Evolutionary conservation across 2,797 vertebrate species (phyloP).

Genomic region (Enteromius unitaeniatus): DNA sequence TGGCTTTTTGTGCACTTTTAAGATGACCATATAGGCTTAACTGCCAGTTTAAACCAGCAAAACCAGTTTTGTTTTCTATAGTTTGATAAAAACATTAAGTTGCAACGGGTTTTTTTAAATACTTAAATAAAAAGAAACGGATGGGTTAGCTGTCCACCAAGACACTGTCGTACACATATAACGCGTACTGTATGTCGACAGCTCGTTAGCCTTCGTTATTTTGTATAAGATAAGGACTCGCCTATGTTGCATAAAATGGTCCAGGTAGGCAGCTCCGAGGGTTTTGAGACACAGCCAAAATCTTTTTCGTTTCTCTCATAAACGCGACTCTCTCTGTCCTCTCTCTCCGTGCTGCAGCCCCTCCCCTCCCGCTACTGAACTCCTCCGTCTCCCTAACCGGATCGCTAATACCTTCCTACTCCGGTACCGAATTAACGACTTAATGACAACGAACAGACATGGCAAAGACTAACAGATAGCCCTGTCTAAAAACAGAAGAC

Average conservation of each 20-base stretch:
- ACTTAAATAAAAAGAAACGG: not conserved
- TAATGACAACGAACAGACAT: slow-evolving; percentile 20
- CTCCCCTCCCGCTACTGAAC: slow-evolving; percentile 68
- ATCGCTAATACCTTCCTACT: slow-evolving; percentile 27
- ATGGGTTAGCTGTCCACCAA: not conserved
- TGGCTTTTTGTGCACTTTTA: not conserved
- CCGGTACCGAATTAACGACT: slow-evolving; percentile 29
- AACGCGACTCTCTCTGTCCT: slow-evolving; percentile 66
- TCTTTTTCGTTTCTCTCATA: slow-evolving; percentile 51
- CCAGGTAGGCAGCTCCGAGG: not conserved
- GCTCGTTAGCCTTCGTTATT: not conserved
- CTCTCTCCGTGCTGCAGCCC: slow-evolving; percentile 79
- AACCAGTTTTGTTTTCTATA: not conserved
- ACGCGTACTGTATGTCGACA: not conserved
- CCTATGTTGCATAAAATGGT: not conserved
- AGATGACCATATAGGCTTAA: not conserved
- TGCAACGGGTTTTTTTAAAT: not conserved
- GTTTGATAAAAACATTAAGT: not conserved
- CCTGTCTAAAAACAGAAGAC: slow-evolving; percentile 11
- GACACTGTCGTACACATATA: not conserved
- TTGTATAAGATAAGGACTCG: not conserved
- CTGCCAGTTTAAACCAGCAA: too few relatives aligned
- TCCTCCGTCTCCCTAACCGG: slow-evolving; percentile 61
- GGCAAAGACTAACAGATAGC: not conserved
- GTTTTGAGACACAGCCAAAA: slow-evolving; percentile 20